Evolutionary conservation across 2,113 vertebrate genomes (phyloP).

Genomic region (Pygoscelis adeliae): DNA sequence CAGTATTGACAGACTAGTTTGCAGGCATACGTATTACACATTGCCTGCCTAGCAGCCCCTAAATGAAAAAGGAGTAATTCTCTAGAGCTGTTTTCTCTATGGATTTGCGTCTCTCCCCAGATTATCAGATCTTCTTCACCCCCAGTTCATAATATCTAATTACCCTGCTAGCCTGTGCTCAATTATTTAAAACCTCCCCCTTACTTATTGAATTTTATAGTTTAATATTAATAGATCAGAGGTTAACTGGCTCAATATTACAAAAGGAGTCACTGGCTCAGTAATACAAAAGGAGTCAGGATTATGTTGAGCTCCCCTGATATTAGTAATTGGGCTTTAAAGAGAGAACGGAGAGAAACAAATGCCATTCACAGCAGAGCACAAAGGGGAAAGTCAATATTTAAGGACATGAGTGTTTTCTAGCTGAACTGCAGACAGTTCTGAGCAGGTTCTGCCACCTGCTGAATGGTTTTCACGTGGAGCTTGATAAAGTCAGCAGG

Average conservation of each 20-base stretch:
- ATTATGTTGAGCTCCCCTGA: neutral
- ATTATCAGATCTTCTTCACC: conserved; percentile 16
- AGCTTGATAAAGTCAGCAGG: neutral
- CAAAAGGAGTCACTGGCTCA: neutral
- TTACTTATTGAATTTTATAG: conserved; percentile 6
- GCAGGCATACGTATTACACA: neutral
- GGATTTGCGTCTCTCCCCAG: neutral
- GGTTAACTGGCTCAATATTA: conserved; percentile 21
- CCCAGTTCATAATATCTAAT: conserved; percentile 25
- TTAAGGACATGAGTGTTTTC: neutral
- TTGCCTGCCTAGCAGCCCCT: neutral
- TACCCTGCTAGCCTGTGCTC: neutral
- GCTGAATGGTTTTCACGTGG: neutral
- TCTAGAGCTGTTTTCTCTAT: neutral
- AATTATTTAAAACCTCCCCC: conserved; percentile 13
- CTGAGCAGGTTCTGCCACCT: neutral
- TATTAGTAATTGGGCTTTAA: neutral
- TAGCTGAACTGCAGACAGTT: neutral
- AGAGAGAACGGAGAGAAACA: neutral
- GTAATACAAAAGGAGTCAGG: neutral
- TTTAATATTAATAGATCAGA: conserved; percentile 48
- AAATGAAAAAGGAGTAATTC: neutral
- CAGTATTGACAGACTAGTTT: neutral
- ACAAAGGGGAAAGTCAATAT: neutral
- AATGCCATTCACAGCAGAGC: neutral